Evolutionary conservation across 2,888 invertebrate genomes (phyloP).

Genomic region (Tribolium freemani): DNA sequence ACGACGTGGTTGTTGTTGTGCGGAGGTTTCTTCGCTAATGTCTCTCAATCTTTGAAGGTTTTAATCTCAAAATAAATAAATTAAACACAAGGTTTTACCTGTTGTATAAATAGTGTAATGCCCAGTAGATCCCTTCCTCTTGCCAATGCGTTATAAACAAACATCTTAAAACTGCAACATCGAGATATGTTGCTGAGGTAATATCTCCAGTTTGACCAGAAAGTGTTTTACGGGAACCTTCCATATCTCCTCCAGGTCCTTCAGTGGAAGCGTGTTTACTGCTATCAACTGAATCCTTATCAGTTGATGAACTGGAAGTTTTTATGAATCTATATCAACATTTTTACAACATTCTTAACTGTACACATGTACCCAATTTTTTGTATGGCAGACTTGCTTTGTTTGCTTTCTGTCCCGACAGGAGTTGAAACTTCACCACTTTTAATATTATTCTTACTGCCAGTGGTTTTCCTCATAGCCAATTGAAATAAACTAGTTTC

Average conservation of each 20-base stretch:
- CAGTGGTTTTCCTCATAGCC: constrained; percentile 69
- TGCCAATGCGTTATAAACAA: constrained; percentile 98
- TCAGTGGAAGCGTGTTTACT: constrained; percentile 62
- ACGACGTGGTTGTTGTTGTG: constrained; percentile 84
- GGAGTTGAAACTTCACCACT: constrained; percentile 69
- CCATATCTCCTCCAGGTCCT: constrained; percentile 47
- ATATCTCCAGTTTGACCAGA: constrained; percentile 70
- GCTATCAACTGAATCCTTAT: constrained; percentile 83
- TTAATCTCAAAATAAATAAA: too few relatives aligned
- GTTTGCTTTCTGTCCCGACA: constrained; percentile 65
- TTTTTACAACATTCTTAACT: neutral
- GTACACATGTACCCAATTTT: constrained; percentile 73
- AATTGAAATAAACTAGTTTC: constrained; percentile 85
- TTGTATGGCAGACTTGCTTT: constrained; percentile 71
- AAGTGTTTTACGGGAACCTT: constrained; percentile 57
- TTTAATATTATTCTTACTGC: constrained; percentile 68
- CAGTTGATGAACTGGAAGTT: constrained; percentile 74
- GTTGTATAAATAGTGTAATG: constrained; percentile 90
- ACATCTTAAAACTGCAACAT: constrained; percentile 95
- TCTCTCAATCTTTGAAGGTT: constrained; percentile 79
- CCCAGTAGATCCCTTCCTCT: constrained; percentile 99
- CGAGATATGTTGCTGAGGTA: constrained; percentile 93
- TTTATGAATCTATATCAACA: constrained; percentile 15
- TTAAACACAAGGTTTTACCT: constrained; percentile 71
- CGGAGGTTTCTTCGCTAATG: constrained; percentile 86